A percentile compares a stretch with the other conserved stretches of the same genome.
Evolutionary conservation across 2,113 vertebrate genomes (phyloP).

Genomic region (Patagioenas fasciata): DNA sequence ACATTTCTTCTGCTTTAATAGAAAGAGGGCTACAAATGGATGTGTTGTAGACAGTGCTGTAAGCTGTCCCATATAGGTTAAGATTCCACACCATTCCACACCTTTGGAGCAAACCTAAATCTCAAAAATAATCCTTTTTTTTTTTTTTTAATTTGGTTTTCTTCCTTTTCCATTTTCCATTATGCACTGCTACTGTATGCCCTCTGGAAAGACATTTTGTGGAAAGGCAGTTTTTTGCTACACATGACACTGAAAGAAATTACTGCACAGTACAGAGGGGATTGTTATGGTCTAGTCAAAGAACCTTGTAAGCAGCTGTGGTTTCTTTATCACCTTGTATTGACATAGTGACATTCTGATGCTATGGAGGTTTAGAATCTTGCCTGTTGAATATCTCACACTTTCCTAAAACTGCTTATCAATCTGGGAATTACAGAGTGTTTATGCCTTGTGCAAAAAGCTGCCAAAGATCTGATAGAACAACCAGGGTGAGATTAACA

Average conservation of each 20-base stretch:
- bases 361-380: neutral
- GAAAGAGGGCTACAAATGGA: neutral
- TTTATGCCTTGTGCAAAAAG: neutral
- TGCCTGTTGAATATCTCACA: neutral
- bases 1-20: neutral
- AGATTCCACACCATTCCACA: neutral
- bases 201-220: neutral
- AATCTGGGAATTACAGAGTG: neutral
- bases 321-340: conserved; percentile 3
- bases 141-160: neutral
- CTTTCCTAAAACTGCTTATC: neutral
- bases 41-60: neutral
- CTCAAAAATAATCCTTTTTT: neutral
- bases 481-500: neutral
- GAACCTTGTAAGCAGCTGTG: neutral
- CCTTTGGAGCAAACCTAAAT: neutral
- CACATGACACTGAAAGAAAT: neutral
- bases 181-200: neutral
- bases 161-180: neutral
- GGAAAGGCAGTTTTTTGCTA: neutral
- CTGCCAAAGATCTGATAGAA: neutral
- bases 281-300: neutral
- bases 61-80: neutral
- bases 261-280: neutral
- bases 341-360: neutral